phyloP scores from a whole-genome alignment of 2,113 vertebrate genomes.

The Todiramphus saurophagus region DNA sequence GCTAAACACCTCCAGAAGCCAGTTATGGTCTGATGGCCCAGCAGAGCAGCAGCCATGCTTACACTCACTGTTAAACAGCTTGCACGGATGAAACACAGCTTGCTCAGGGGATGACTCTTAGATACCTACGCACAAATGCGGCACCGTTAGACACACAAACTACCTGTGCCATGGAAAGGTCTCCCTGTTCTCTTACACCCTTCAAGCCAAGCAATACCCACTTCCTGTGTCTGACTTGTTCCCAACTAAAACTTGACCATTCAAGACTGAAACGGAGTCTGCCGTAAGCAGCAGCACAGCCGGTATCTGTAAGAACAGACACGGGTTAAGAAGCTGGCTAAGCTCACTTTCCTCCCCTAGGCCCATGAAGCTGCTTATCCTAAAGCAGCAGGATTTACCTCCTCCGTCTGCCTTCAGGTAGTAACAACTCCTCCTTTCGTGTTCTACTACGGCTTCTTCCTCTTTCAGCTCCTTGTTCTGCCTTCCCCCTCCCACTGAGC shows the following conservation, averaged over 20 bases:
- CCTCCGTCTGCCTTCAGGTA: slow-evolving; percentile 57
- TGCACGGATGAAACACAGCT: too few species aligned
- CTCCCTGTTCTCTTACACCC: not conserved
- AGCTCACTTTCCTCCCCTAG: not conserved
- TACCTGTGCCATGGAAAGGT: not conserved
- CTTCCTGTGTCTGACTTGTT: not conserved
- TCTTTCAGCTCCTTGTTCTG: not conserved
- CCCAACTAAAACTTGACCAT: not conserved
- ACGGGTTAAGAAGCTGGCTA: not conserved
- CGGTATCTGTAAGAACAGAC: rapidly evolving
- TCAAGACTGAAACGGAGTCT: not conserved
- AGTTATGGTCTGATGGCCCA: rapidly evolving
- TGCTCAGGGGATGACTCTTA: not conserved
- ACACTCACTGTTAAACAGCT: not conserved
- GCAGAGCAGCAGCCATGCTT: not conserved
- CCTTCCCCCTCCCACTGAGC: not conserved
- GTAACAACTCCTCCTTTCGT: slow-evolving; percentile 11
- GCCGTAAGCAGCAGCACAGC: not conserved
- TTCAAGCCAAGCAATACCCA: rapidly evolving
- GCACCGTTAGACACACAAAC: not conserved
- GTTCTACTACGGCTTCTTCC: not conserved
- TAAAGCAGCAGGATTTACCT: not conserved
- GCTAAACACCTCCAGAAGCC: not conserved
- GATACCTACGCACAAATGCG: rapidly evolving
- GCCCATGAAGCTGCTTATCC: not conserved